A percentile compares a stretch with the other conserved stretches of the same genome.
Conservation (phyloP, 2,113 vertebrate species). For the Chionis minor region DNA sequence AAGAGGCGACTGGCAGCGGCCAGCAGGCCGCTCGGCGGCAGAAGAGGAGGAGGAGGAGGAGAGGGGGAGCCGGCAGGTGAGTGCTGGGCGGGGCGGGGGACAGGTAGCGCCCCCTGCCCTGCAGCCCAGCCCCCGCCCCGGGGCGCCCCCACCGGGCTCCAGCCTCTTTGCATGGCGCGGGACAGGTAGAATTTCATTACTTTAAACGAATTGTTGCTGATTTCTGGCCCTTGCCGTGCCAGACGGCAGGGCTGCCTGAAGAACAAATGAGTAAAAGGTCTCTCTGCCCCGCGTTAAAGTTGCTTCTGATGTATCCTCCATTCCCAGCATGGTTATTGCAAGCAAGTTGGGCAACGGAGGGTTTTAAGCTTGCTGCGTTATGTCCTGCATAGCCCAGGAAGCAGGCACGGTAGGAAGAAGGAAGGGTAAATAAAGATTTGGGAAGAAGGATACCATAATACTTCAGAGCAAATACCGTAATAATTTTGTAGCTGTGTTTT, state of each 20-base stretch:
- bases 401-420: neutral
- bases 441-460: accelerated
- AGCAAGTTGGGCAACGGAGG: neutral
- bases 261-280: neutral
- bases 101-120: accelerated
- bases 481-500: neutral
- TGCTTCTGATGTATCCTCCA: accelerated
- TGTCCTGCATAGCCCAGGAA: accelerated
- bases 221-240: accelerated
- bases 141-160: no score
- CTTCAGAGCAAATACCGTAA: accelerated
- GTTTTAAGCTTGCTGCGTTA: accelerated
- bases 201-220: accelerated
- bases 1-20: slow-evolving; percentile 63
- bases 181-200: accelerated
- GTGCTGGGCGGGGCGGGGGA: neutral
- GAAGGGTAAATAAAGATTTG: accelerated
- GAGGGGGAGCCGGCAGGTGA: neutral
- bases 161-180: accelerated
- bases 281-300: accelerated
- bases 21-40: neutral
- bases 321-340: accelerated
- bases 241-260: neutral
- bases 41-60: neutral
- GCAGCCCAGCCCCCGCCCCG: no score